Conservation (phyloP, 2,113 vertebrate genomes). For the Promerops cafer region DNA sequence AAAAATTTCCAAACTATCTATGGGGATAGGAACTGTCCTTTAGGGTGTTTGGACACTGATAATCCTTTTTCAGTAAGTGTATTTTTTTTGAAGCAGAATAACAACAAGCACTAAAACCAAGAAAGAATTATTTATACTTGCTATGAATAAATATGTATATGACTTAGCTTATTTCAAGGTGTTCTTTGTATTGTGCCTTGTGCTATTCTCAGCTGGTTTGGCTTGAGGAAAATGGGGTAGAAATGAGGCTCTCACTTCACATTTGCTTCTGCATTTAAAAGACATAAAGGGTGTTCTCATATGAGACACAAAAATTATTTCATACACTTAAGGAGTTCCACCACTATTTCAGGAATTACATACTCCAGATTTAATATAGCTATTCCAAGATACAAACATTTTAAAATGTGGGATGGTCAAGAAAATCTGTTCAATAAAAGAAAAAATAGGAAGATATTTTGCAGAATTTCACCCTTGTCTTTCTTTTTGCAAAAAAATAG, state of each 20-base stretch:
- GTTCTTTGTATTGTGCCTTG: neutral
- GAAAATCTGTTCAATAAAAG: neutral
- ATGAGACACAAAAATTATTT: neutral
- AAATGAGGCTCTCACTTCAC: neutral
- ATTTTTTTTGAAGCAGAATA: slow-evolving; percentile 30
- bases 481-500: neutral
- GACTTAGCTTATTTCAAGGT: neutral
- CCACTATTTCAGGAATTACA: neutral
- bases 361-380: neutral
- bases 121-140: neutral
- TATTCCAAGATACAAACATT: neutral
- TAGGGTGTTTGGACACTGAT: neutral
- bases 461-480: neutral
- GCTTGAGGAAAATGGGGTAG: neutral
- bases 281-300: neutral
- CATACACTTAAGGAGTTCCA: neutral
- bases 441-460: neutral
- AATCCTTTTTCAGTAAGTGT: neutral
- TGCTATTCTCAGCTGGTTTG: neutral
- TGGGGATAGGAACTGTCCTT: neutral
- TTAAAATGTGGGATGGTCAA: neutral
- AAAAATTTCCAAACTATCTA: slow-evolving; percentile 32
- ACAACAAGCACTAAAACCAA: neutral
- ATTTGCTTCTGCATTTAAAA: neutral
- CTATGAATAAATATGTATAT: neutral